Percentiles rank a stretch among this genome's conserved stretches.
Conservation (phyloP, 2,888 invertebrate species). For the Netelia fuscicornis region DNA sequence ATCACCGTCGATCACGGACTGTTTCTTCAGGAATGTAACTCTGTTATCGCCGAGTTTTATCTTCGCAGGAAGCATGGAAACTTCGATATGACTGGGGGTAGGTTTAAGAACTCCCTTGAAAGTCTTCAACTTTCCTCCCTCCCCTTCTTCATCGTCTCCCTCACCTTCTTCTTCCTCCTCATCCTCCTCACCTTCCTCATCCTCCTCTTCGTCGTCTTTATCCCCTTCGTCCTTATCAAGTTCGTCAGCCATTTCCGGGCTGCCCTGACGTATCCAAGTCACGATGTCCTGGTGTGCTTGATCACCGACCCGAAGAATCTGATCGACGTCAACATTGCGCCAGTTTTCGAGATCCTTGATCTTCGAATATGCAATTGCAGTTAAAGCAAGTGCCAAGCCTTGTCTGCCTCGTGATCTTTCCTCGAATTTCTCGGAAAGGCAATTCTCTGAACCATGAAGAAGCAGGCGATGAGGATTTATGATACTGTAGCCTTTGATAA, state of each 20-base stretch:
- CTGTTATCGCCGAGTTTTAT: slow-evolving; percentile 74
- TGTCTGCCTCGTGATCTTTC: slow-evolving; percentile 75
- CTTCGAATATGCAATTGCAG: slow-evolving; percentile 75
- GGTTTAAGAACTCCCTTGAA: slow-evolving; percentile 64
- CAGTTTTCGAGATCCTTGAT: slow-evolving; percentile 74
- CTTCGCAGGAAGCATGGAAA: slow-evolving; percentile 77
- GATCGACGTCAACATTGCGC: slow-evolving; percentile 78
- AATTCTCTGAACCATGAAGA: slow-evolving; percentile 77
- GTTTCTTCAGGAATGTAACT: slow-evolving; percentile 72
- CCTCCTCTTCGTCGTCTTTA: slow-evolving; percentile 66
- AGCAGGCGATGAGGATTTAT: slow-evolving; percentile 76
- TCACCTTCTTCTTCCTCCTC: slow-evolving; percentile 64
- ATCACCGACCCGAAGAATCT: slow-evolving; percentile 75
- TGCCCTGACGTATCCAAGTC: slow-evolving; percentile 75
- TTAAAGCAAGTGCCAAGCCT: slow-evolving; percentile 77
- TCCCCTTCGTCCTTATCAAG: slow-evolving; percentile 64
- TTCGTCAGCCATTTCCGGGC: slow-evolving; percentile 66
- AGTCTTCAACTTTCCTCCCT: slow-evolving; percentile 7
- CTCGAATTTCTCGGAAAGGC: slow-evolving; percentile 69
- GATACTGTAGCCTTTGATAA: slow-evolving; percentile 73
- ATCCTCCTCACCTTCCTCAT: slow-evolving; percentile 59
- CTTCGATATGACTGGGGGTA: slow-evolving; percentile 74
- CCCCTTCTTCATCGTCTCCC: slow-evolving; percentile 55
- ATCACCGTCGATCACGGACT: slow-evolving; percentile 74
- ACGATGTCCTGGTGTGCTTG: slow-evolving; percentile 73